Percentiles rank a stretch among this genome's conserved stretches.
phyloP scores from a whole-genome alignment of 1,140 invertebrate genomes.

The Danaus plexippus region DNA sequence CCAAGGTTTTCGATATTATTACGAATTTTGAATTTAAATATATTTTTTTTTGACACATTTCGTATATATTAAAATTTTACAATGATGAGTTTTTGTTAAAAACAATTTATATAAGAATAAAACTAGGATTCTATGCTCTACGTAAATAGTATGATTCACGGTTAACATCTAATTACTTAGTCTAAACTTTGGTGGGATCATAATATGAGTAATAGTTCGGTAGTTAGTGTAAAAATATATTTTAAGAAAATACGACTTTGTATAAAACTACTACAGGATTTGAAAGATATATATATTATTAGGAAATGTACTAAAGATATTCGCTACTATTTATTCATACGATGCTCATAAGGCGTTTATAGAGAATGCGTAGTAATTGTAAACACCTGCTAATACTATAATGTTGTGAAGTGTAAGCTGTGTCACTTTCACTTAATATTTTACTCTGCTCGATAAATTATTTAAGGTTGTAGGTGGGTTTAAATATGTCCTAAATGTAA shows the following conservation, averaged over 20 bases:
- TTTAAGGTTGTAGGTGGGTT: conserved; percentile 36
- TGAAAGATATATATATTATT: neutral
- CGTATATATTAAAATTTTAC: too few species aligned
- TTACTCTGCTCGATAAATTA: neutral
- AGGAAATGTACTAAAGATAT: too few species aligned
- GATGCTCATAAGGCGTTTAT: too few species aligned
- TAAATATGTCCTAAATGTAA: conserved; percentile 41
- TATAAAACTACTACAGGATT: conserved; percentile 4
- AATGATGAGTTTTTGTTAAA: too few species aligned
- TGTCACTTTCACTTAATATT: conserved; percentile 4
- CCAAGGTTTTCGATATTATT: too few species aligned
- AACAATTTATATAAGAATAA: conserved; percentile 4
- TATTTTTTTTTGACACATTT: too few species aligned
- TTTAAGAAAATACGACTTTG: conserved; percentile 9
- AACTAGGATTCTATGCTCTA: conserved; percentile 14
- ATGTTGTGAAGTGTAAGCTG: too few species aligned
- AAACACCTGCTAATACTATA: too few species aligned
- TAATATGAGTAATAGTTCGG: conserved; percentile 61
- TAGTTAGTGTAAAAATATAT: conserved; percentile 18
- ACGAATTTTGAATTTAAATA: too few species aligned
- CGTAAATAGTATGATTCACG: conserved; percentile 14
- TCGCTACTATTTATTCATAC: too few species aligned
- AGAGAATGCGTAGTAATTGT: too few species aligned
- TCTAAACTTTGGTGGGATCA: conserved; percentile 70
- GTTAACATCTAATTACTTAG: conserved; percentile 52